phyloP scores from a whole-genome alignment of 2,888 invertebrate species.

The Neoitamus cyanurus region DNA sequence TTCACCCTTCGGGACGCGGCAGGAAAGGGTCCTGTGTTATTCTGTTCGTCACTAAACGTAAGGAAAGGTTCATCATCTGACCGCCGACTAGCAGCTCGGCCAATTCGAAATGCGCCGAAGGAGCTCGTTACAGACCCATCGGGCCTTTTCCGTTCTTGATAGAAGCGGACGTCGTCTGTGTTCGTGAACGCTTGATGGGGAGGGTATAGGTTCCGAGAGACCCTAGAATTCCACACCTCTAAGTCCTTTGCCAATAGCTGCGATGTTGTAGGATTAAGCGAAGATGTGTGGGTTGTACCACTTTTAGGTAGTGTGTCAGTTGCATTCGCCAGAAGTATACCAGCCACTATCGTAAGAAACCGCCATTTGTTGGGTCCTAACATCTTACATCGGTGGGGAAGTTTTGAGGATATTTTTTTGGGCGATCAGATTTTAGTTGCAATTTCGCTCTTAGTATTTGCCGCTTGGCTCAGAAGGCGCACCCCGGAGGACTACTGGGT shows the following conservation, averaged over 20 bases:
- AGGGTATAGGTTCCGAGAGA: conserved; percentile 64
- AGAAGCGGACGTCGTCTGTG: conserved; percentile 62
- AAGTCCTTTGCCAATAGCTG: neutral
- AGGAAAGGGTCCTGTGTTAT: conserved; percentile 10
- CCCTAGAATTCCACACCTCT: conserved; percentile 52
- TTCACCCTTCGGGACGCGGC: conserved; percentile 55
- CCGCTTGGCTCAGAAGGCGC: neutral
- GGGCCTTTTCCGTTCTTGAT: conserved; percentile 60
- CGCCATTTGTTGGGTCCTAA: conserved; percentile 64
- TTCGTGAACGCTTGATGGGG: conserved; percentile 64
- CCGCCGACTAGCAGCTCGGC: conserved; percentile 47
- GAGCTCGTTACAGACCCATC: conserved; percentile 62
- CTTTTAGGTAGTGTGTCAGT: conserved; percentile 56
- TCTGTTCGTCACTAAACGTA: conserved; percentile 34
- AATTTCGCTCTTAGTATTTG: neutral
- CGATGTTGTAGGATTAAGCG: neutral
- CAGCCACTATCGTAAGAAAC: conserved; percentile 60
- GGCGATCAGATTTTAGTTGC: neutral
- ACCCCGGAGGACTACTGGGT: neutral
- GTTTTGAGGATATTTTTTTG: neutral
- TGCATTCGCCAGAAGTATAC: conserved; percentile 58
- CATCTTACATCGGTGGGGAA: conserved; percentile 63
- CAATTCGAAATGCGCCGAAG: conserved; percentile 62
- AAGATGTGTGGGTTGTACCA: conserved; percentile 10
- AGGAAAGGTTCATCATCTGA: conserved; percentile 47